Conservation (phyloP, 64 coral and sea anemone genomes). For the Pocillopora damicornis region DNA sequence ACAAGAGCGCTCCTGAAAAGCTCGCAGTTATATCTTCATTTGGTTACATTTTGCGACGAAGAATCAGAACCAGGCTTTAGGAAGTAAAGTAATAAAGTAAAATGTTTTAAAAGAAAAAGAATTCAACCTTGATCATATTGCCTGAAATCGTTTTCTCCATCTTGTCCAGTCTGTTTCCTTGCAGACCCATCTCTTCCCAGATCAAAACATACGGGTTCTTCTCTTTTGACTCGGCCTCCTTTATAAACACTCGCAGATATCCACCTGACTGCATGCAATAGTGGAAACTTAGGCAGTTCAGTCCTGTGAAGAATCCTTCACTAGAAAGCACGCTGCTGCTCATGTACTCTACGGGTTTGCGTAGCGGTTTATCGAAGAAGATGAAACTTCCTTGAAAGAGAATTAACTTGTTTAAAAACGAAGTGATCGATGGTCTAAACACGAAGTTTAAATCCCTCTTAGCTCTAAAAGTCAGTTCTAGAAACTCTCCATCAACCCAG, state of each 20-base stretch:
- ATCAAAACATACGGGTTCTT: conserved; percentile 20
- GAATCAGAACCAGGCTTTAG: too few relatives aligned
- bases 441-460: too few relatives aligned
- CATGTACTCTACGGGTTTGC: not conserved
- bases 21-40: too few relatives aligned
- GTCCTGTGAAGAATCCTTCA: conserved; percentile 6
- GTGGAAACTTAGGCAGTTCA: conserved; percentile 4
- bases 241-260: conserved; percentile 10
- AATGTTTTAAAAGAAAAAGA: not conserved
- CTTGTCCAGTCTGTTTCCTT: not conserved
- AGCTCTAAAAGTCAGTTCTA: too few relatives aligned
- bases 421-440: too few relatives aligned
- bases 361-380: conserved; percentile 3
- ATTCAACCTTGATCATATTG: not conserved
- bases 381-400: not conserved
- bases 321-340: conserved; percentile 9
- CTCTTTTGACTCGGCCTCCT: not conserved
- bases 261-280: conserved; percentile 27
- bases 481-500: too few relatives aligned
- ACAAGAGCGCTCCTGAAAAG: too few relatives aligned
- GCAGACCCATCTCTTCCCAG: not conserved
- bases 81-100: not conserved
- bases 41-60: too few relatives aligned
- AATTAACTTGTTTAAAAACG: not conserved
- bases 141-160: conserved; percentile 12